Evolutionary conservation across 2,797 vertebrate species (phyloP), one percentile per base, ranked within the genome.

Genomic region (Labeo calbasu): DNA sequence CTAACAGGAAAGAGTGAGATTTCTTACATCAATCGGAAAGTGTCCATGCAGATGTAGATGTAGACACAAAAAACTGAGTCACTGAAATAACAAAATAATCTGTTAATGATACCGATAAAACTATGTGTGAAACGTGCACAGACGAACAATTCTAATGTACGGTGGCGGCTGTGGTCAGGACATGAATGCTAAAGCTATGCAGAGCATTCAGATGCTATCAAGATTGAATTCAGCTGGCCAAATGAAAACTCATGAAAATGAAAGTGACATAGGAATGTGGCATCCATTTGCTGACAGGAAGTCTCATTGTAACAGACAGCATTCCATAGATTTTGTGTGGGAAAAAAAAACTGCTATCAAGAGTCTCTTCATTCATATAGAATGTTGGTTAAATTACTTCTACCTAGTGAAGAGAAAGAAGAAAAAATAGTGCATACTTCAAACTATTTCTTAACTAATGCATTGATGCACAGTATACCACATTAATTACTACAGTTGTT

Each of bases 1-100:
- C 85, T 53, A 84, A 90, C 87, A 92, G 93, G 90, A 94, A 93
- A 91, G 88, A 90, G 89, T 87, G 89, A 77, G 76, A 88, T 92
- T 92, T 93, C 90, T 91, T 92, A 91, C 89, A 87, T 13, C 86
- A 79, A 83, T 89, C 88, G 88, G 88, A 87, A 90, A 53, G 85
- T 90, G 84, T 81, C 90, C 80, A 86, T 78, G 85, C 43, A 77
- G 77, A 87, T 78, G 71, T 82, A 87, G 83, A 90, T 88, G 72
- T 28, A 77, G 82, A 68, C 84, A 14, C 89, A 90, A 90, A 91
- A 87, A 82, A 77, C 43, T n/a, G 32, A 72, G 57, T 36, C 57
- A 43, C 1, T 69, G 69, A 25, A 32, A 85, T 40, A 80, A 23
- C 40, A 11, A 28, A 48, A 80, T 70, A 48, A 80, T 70, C 14